Conservation (phyloP, 30 jellyfish, hydroid and myxozoan genomes). For the Cassiopea xamachana region DNA sequence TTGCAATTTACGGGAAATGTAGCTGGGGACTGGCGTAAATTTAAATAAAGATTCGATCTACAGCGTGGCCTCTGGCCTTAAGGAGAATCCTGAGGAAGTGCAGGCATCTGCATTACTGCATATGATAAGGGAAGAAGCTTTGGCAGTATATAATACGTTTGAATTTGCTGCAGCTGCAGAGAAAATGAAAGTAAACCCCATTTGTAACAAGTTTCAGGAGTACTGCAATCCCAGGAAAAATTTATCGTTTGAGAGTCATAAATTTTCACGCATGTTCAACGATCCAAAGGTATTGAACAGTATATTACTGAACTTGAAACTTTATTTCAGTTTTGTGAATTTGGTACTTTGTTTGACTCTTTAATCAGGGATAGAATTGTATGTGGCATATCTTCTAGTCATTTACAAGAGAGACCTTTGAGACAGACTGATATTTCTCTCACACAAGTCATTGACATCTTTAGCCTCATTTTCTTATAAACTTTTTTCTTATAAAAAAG, state of each 20-base stretch:
- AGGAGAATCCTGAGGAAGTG: slow-evolving; percentile 22
- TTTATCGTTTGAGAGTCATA: slow-evolving; percentile 21
- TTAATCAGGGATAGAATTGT: slow-evolving; percentile 31
- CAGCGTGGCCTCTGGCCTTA: slow-evolving; percentile 27
- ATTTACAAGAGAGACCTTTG: slow-evolving; percentile 28
- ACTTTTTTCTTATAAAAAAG: too few relatives aligned
- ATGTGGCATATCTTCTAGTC: slow-evolving; percentile 24
- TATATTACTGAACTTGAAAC: slow-evolving; percentile 25
- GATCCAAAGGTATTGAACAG: slow-evolving; percentile 25
- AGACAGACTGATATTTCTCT: too few relatives aligned
- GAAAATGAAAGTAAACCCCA: slow-evolving; percentile 38
- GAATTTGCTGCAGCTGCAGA: slow-evolving; percentile 32
- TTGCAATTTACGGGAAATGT: too few relatives aligned
- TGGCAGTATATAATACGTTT: slow-evolving; percentile 26
- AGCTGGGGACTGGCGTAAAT: too few relatives aligned
- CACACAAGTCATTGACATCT: too few relatives aligned
- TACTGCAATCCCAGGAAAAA: slow-evolving; percentile 41
- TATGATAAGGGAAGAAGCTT: slow-evolving; percentile 45
- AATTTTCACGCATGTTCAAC: slow-evolving; percentile 17
- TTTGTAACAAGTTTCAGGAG: slow-evolving; percentile 26
- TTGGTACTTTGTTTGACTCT: slow-evolving; percentile 15
- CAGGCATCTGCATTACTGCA: slow-evolving; percentile 27
- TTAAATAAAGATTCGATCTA: too few relatives aligned
- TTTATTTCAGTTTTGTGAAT: slow-evolving; percentile 4
- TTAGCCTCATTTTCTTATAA: too few relatives aligned